Evolutionary conservation across 2,797 vertebrate species (phyloP).

Genomic region (Typhlichthys eigenmanni): DNA sequence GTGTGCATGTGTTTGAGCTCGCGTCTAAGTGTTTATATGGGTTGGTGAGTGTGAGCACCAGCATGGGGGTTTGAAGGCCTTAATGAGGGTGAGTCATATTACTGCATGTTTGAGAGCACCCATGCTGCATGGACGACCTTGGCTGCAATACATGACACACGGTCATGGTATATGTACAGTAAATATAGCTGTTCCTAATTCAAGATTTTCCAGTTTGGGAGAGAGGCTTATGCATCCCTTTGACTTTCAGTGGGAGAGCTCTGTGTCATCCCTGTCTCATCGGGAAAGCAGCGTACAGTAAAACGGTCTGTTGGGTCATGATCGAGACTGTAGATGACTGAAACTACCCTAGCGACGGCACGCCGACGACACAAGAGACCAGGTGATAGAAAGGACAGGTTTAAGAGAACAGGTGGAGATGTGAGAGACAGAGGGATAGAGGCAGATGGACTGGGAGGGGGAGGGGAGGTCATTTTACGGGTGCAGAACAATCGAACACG

Average conservation of each 20-base stretch:
- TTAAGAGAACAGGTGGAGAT: background rate
- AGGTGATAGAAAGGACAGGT: background rate
- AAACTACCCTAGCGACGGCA: background rate
- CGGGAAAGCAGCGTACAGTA: too few species aligned
- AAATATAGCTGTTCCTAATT: background rate
- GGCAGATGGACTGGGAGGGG: background rate
- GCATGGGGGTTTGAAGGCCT: conserved; percentile 6
- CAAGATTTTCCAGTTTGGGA: background rate
- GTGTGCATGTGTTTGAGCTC: background rate
- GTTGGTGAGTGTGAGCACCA: background rate
- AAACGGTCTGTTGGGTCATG: background rate
- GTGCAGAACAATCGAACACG: background rate
- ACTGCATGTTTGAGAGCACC: conserved; percentile 16
- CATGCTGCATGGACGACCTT: conserved; percentile 1
- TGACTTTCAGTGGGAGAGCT: too few species aligned
- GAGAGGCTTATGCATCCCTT: too few species aligned
- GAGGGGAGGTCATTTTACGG: background rate
- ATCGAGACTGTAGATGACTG: background rate
- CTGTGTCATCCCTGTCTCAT: too few species aligned
- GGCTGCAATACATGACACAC: background rate
- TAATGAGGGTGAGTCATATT: conserved; percentile 33
- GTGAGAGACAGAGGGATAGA: background rate
- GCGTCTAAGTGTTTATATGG: background rate
- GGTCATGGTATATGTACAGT: background rate
- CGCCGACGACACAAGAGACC: background rate